A percentile compares a stretch with the other conserved stretches of the same genome.
These are phyloP conservation scores for Melanotaenia pygmaea DNA, from an alignment of 2,797 vertebrate species.

Conservation along the genomic window DNA sequence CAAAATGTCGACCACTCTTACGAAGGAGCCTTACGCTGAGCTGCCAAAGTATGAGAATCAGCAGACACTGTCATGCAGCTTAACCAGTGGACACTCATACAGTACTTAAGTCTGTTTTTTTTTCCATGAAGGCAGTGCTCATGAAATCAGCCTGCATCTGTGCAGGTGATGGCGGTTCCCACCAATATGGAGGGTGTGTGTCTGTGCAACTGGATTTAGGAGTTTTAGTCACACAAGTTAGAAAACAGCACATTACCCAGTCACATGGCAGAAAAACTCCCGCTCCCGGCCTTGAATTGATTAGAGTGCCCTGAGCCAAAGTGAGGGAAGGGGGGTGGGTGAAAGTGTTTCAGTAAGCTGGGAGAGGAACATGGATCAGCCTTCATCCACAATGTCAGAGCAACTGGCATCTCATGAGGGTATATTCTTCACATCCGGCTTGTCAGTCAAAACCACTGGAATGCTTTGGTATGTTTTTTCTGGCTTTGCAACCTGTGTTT, in stretches of 20 bases:
- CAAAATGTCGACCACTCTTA: slow-evolving; percentile 55
- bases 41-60: slow-evolving; percentile 52
- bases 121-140: slow-evolving; percentile 32
- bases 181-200: slow-evolving; percentile 46
- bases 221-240: slow-evolving; percentile 61
- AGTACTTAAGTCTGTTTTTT: slow-evolving; percentile 24
- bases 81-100: slow-evolving; percentile 48
- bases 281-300: slow-evolving; percentile 67
- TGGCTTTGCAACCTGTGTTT: slow-evolving; percentile 54
- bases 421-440: slow-evolving; percentile 58
- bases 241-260: slow-evolving; percentile 65
- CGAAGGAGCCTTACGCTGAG: slow-evolving; percentile 29
- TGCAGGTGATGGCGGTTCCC: slow-evolving; percentile 50
- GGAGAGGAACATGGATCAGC: slow-evolving; percentile 17
- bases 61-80: slow-evolving; percentile 56
- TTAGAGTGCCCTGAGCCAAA: slow-evolving; percentile 61
- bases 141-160: slow-evolving; percentile 30
- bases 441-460: slow-evolving; percentile 62
- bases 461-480: slow-evolving; percentile 62
- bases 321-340: slow-evolving; percentile 41
- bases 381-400: slow-evolving; percentile 32
- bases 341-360: slow-evolving; percentile 33
- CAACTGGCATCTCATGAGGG: slow-evolving; percentile 46
- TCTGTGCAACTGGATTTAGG: slow-evolving; percentile 45
- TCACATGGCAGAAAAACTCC: slow-evolving; percentile 67